Evolutionary conservation across 1,140 invertebrate genomes (phyloP).

Genomic region (Ruditapes philippinarum): DNA sequence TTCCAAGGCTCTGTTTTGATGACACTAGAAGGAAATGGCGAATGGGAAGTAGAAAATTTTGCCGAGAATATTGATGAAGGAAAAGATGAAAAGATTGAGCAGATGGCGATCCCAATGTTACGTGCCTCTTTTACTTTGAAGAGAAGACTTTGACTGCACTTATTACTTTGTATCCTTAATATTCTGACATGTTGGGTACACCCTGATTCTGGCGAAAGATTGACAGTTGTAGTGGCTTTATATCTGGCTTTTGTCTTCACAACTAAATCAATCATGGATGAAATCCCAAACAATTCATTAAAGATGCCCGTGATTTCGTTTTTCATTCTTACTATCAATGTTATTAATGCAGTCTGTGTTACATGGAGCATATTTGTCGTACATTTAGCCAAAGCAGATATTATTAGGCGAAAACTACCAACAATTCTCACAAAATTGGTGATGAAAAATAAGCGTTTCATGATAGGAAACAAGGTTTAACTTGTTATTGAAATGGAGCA

Average conservation of each 20-base stretch:
- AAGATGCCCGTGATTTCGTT: background rate
- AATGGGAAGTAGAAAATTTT: background rate
- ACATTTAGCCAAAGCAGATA: background rate
- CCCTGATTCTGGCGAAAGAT: slow-evolving; percentile 2
- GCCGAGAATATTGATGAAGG: background rate
- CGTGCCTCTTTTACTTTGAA: background rate
- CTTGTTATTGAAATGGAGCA: background rate
- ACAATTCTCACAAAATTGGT: background rate
- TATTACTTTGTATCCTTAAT: background rate
- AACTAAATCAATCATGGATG: background rate
- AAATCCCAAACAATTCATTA: background rate
- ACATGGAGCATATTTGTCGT: background rate
- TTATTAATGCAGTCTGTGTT: background rate
- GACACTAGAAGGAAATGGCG: background rate
- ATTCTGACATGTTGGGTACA: background rate
- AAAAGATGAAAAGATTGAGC: background rate
- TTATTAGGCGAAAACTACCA: background rate
- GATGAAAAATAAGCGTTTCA: background rate
- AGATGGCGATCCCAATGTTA: background rate
- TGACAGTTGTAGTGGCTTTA: slow-evolving; percentile 2
- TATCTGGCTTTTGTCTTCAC: slow-evolving; percentile 2
- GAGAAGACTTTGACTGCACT: background rate
- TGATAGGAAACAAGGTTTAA: background rate
- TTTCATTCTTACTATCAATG: background rate
- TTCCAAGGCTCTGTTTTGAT: background rate